Percentiles rank a stretch among this genome's conserved stretches.
phyloP scores from a whole-genome alignment of 2,113 vertebrate species.

The Passer domesticus region DNA sequence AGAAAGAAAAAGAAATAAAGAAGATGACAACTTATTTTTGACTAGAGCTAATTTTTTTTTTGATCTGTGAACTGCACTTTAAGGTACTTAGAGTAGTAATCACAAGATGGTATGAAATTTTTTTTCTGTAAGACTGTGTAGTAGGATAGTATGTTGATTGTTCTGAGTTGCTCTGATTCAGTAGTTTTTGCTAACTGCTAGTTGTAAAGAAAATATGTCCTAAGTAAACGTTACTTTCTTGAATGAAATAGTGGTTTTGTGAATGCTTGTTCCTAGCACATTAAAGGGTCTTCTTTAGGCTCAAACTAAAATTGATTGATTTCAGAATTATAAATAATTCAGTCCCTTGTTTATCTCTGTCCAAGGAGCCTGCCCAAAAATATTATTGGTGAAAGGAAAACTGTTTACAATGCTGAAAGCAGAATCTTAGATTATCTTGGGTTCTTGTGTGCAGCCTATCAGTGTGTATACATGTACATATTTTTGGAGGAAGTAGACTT shows the following conservation, averaged over 20 bases:
- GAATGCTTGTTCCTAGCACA: neutral
- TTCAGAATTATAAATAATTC: neutral
- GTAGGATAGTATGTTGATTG: neutral
- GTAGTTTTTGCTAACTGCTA: neutral
- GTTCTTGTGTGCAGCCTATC: neutral
- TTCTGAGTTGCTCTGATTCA: neutral
- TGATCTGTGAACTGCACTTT: neutral
- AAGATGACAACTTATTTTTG: neutral
- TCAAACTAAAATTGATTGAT: neutral
- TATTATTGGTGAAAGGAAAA: neutral
- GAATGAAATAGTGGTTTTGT: neutral
- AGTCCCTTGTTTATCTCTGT: neutral
- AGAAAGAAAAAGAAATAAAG: too few species aligned
- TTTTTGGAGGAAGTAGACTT: accelerated
- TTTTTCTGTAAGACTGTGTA: neutral
- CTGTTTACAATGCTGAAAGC: neutral
- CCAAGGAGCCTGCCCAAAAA: neutral
- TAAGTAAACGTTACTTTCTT: neutral
- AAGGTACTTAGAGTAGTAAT: neutral
- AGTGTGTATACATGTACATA: accelerated
- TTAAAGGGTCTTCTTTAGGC: neutral
- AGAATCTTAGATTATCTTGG: neutral
- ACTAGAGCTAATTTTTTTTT: neutral
- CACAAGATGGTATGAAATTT: neutral
- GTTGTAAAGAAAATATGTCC: neutral